Conservation (phyloP, 2,113 vertebrate species). For the Origma solitaria region DNA sequence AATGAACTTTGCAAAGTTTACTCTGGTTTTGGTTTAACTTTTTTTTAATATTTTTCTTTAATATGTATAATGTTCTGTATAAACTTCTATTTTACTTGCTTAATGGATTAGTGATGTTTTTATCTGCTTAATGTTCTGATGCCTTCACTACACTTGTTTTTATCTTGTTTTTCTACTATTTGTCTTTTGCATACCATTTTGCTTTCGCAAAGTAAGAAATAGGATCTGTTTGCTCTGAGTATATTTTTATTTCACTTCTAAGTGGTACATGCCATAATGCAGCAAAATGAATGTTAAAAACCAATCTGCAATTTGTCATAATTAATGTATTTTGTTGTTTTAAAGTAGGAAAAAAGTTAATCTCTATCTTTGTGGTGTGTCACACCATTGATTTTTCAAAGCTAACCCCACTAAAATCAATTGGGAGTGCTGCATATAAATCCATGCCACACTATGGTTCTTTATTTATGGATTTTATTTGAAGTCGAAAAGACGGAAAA, state of each 20-base stretch:
- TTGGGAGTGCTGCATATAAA: not conserved
- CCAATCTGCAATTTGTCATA: not conserved
- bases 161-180: not conserved
- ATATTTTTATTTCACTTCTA: not conserved
- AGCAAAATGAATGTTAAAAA: not conserved
- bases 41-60: not conserved
- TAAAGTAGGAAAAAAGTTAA: not conserved
- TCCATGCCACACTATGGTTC: not conserved
- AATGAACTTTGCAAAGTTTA: not conserved
- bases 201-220: not conserved
- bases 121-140: not conserved
- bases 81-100: not conserved
- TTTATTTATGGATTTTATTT: not conserved
- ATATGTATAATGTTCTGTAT: not conserved
- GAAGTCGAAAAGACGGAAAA: not conserved
- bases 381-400: conserved; percentile 17
- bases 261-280: not conserved
- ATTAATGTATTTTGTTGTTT: conserved; percentile 3
- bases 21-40: not conserved
- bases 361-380: not conserved
- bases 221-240: not conserved
- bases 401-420: not conserved
- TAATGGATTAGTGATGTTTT: not conserved
- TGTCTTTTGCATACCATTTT: not conserved
- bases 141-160: not conserved